Percentiles rank a stretch among this genome's conserved stretches.
These are phyloP conservation scores for Melopsittacus undulatus DNA, from an alignment of 2,797 vertebrate genomes.

Conservation along the genomic window DNA sequence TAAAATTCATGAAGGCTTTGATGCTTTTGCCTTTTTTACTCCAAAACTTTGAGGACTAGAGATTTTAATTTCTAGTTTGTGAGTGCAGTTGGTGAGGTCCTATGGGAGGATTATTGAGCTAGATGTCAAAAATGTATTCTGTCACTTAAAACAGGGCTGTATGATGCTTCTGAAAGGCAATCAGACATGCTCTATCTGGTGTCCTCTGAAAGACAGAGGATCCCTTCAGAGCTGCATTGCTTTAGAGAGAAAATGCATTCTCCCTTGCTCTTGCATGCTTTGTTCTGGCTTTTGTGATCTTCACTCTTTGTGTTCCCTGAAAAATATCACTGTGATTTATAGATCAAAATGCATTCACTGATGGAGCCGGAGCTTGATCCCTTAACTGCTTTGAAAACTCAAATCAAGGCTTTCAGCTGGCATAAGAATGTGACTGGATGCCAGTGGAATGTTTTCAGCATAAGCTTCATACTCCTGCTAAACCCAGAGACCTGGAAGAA, in stretches of 20 bases:
- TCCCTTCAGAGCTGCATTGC: background rate
- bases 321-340: slow-evolving; percentile 46
- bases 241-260: slow-evolving; percentile 19
- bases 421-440: background rate
- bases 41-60: background rate
- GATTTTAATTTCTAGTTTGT: background rate
- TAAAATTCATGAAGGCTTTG: background rate
- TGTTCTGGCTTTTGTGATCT: slow-evolving; percentile 66
- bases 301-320: slow-evolving; percentile 6
- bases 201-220: slow-evolving; percentile 2
- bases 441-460: background rate
- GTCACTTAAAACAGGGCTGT: background rate
- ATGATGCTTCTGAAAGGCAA: slow-evolving; percentile 24
- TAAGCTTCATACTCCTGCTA: background rate
- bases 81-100: background rate
- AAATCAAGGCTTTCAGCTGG: background rate
- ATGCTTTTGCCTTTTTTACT: background rate
- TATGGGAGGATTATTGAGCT: background rate
- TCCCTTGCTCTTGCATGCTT: slow-evolving; percentile 34
- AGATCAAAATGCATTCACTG: slow-evolving; percentile 53
- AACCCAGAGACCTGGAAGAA: background rate
- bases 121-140: slow-evolving; percentile 11
- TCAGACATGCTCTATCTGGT: background rate
- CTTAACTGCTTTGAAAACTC: slow-evolving; percentile 38
- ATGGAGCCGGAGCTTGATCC: slow-evolving; percentile 37